Base-by-base conservation (phyloP, 2,113 vertebrate species). In the Tauraco erythrolophus region DNA sequence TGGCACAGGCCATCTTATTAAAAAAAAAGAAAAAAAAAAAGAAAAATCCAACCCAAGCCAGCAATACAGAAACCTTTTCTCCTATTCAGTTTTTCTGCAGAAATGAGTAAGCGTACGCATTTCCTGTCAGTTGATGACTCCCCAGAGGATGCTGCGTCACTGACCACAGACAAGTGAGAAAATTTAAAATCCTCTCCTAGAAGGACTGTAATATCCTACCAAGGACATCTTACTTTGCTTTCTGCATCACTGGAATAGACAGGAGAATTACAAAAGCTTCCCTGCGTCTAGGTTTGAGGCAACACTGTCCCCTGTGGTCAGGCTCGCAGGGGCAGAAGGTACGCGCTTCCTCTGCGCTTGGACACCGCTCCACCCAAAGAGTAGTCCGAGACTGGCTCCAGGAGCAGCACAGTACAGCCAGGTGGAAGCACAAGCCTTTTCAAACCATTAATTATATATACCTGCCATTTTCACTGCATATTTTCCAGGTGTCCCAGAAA, bases 151-250 rank as follows among this genome's bases (percentile, higher is more conserved):
- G 53, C 72, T 81, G 56, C 18, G 6, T 84, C 72, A 41, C 61
- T 84, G 80, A 70, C 39, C 33, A 74, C 14, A 2, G 48, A 6
- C 22, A 81, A 87, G 46, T 43, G 39, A 94, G 81, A 75, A 91
- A 87, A 84, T 81, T 33, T 71, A 51, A 82, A 58, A 56, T 39
- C 15, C 11, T 75, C 31, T 66, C 50, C 68, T 86, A 7, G 4
- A 70, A 81, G 53, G 37, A 35, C 31, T 54, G n/a, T 25, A 14
- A 46, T 68, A 56, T 25, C 43, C 39, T 51, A 39, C 39, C 77
- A 94, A 94, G 72, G 89, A 87, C 84, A 28, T 66, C 58, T 77
- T 46, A 50, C 50, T 80, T 74, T 41, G 35, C 58, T 76, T 94
- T 81, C 86, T 86, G 64, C 60, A 30, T 58, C n/a, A 13, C 46